Conservation (phyloP, 1,140 invertebrate genomes). For the Megathymus violae region DNA sequence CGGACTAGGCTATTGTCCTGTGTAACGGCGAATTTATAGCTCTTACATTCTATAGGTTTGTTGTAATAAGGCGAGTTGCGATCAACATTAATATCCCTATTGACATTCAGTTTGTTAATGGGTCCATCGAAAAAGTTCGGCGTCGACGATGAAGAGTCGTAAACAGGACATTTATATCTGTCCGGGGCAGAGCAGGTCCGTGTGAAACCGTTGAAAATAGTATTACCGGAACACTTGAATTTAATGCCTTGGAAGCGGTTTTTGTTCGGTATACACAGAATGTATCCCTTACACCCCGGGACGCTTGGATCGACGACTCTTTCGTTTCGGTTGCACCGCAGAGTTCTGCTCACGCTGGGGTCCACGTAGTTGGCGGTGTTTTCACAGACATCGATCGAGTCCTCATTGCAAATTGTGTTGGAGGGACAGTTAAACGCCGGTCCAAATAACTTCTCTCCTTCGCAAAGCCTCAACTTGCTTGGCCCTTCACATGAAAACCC, state of each 20-base stretch:
- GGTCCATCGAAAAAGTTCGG: slow-evolving; percentile 4
- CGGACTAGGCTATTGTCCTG: slow-evolving; percentile 56
- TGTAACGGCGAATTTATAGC: slow-evolving; percentile 71
- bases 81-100: slow-evolving; percentile 3
- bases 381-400: slow-evolving; percentile 69
- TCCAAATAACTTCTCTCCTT: slow-evolving; percentile 58
- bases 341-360: slow-evolving; percentile 49
- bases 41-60: slow-evolving; percentile 72
- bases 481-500: slow-evolving; percentile 69
- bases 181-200: slow-evolving; percentile 64
- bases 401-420: slow-evolving; percentile 70
- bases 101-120: slow-evolving; percentile 15
- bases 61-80: slow-evolving; percentile 13
- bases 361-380: slow-evolving; percentile 62
- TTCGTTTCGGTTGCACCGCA: slow-evolving; percentile 66
- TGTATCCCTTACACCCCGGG: slow-evolving; percentile 74
- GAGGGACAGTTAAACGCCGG: slow-evolving; percentile 68
- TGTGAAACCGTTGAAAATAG: slow-evolving; percentile 70
- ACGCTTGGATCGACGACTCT: slow-evolving; percentile 70
- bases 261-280: slow-evolving; percentile 74
- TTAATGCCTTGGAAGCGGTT: slow-evolving; percentile 74
- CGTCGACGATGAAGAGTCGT: slow-evolving; percentile 44
- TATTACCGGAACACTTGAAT: slow-evolving; percentile 74
- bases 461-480: slow-evolving; percentile 63
- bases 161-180: slow-evolving; percentile 67